phyloP scores from a whole-genome alignment of 1,140 invertebrate genomes.

The Pemphigus obesinymphae region DNA sequence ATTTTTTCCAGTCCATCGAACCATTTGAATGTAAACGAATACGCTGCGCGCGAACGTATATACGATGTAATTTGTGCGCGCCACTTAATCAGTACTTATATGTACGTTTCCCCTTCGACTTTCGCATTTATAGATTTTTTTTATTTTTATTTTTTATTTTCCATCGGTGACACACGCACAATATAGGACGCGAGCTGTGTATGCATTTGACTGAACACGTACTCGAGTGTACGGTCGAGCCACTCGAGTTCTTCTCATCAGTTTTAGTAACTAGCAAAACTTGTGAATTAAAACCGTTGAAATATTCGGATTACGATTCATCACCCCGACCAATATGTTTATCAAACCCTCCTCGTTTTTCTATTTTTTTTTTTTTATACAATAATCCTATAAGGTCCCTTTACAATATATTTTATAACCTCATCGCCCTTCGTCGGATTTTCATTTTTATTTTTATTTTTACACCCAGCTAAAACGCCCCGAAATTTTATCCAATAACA shows the following conservation, averaged over 20 bases:
- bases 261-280: conserved; percentile 8
- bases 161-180: not conserved
- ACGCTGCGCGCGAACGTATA: not conserved
- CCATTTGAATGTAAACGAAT: not conserved
- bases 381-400: not conserved
- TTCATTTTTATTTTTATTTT: not conserved
- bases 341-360: not conserved
- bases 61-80: not conserved
- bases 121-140: no score
- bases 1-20: not conserved
- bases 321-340: not conserved
- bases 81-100: not conserved
- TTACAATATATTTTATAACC: not conserved
- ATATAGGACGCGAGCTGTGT: not conserved
- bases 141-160: conserved; percentile 27
- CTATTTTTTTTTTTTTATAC: no score
- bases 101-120: not conserved
- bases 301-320: not conserved
- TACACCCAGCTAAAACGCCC: not conserved
- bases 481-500: not conserved
- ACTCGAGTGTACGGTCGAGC: not conserved
- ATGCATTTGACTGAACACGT: not conserved
- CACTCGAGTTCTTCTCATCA: not conserved
- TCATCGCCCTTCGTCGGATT: not conserved
- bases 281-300: not conserved